A percentile compares a stretch with the other conserved stretches of the same genome.
Evolutionary conservation across 2,888 invertebrate species (phyloP).

Genomic region (Molorchus minor): DNA sequence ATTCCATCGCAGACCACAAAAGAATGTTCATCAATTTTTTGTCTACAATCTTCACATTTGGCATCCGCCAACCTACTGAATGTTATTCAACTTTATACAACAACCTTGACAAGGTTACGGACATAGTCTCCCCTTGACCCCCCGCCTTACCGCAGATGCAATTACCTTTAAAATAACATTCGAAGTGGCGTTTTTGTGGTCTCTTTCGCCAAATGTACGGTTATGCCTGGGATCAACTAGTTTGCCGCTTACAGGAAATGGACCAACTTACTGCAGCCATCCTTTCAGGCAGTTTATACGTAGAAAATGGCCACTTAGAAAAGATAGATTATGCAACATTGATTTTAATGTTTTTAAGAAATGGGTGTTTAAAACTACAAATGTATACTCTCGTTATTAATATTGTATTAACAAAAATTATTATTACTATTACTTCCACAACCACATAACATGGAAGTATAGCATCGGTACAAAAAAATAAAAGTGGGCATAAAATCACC

Average conservation of each 20-base stretch:
- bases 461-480: no score
- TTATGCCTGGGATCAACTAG: conserved; percentile 34
- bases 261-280: conserved; percentile 17
- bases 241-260: conserved; percentile 24
- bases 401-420: no score
- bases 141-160: conserved; percentile 35
- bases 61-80: conserved; percentile 37
- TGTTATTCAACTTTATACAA: conserved; percentile 57
- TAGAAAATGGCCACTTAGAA: no score
- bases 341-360: no score
- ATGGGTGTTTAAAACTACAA: no score
- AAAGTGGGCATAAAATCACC: no score
- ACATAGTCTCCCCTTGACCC: conserved; percentile 26
- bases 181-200: conserved; percentile 40
- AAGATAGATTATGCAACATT: no score
- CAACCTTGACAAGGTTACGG: conserved; percentile 61
- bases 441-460: no score
- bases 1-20: no score
- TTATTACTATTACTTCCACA: no score
- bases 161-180: conserved; percentile 41
- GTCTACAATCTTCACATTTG: conserved; percentile 23
- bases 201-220: conserved; percentile 48
- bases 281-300: no score
- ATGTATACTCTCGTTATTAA: no score
- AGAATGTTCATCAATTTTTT: conserved; percentile 14